Percentiles rank a stretch among this genome's conserved stretches.
Conservation (phyloP, 1,140 invertebrate genomes). For the Hyphantria cunea region DNA sequence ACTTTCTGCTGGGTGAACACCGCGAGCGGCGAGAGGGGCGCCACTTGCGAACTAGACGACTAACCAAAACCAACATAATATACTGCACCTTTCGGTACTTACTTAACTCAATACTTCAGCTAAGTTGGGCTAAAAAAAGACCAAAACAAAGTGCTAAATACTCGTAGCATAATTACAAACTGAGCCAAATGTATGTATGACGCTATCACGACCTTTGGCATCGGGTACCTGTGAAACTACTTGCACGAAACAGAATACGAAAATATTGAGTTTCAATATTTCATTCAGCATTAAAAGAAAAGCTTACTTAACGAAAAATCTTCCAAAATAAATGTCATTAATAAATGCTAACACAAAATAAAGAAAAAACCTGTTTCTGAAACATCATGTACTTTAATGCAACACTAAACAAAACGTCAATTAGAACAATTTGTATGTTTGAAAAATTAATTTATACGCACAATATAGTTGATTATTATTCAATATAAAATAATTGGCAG, state of each 20-base stretch:
- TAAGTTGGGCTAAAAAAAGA: conserved; percentile 38
- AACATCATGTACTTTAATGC: conserved; percentile 75
- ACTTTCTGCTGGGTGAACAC: conserved; percentile 66
- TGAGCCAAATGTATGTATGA: conserved; percentile 12
- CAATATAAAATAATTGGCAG: conserved; percentile 68
- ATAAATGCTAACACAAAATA: conserved; percentile 55
- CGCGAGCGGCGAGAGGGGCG: conserved; percentile 63
- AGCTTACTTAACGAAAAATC: conserved; percentile 58
- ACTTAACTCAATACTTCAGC: conserved; percentile 38
- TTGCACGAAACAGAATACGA: conserved; percentile 68
- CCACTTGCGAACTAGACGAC: conserved; percentile 71
- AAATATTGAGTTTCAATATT: conserved; percentile 28
- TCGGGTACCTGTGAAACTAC: conserved; percentile 51
- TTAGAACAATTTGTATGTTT: conserved; percentile 60
- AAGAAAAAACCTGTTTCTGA: conserved; percentile 53
- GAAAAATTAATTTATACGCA: conserved; percentile 54
- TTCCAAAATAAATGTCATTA: conserved; percentile 78
- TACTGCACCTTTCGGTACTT: conserved; percentile 45
- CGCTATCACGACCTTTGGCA: conserved; percentile 23
- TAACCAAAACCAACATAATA: conserved; percentile 75
- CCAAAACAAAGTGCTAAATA: conserved; percentile 39
- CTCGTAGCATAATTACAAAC: conserved; percentile 13
- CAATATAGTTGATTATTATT: conserved; percentile 38
- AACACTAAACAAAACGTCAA: conserved; percentile 74
- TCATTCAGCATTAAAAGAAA: conserved; percentile 31